phyloP scores from a whole-genome alignment of 1,140 invertebrate genomes.

The Tenebrio molitor region DNA sequence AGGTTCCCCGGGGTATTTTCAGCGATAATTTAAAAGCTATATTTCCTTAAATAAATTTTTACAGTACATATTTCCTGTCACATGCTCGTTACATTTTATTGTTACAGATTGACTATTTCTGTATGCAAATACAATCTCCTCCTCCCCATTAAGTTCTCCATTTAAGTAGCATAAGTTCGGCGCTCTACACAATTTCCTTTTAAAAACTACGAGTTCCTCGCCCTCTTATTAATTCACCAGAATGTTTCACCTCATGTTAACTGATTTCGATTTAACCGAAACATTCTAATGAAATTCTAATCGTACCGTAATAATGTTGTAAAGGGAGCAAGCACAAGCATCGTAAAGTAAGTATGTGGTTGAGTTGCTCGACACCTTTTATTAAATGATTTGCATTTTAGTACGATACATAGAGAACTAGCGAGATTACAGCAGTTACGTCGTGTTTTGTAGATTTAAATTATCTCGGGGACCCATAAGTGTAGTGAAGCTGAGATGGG shows the following conservation, averaged over 20 bases:
- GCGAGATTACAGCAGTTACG: slow-evolving; percentile 49
- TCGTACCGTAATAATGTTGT: slow-evolving; percentile 39
- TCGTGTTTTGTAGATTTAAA: slow-evolving; percentile 50
- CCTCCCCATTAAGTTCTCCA: slow-evolving; percentile 21
- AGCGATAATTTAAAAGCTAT: slow-evolving; percentile 56
- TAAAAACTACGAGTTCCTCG: slow-evolving; percentile 2
- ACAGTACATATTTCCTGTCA: slow-evolving; percentile 59
- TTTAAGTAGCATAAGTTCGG: slow-evolving; percentile 5
- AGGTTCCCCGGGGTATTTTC: slow-evolving; percentile 49
- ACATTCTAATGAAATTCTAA: slow-evolving; percentile 42
- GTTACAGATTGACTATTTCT: slow-evolving; percentile 53
- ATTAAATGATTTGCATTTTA: slow-evolving; percentile 51
- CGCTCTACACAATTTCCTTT: not conserved
- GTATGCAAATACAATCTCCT: slow-evolving; percentile 46
- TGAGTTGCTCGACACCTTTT: slow-evolving; percentile 47
- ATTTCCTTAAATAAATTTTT: slow-evolving; percentile 57
- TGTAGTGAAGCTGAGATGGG: slow-evolving; percentile 41
- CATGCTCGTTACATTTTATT: slow-evolving; percentile 51
- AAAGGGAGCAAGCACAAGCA: slow-evolving; percentile 45
- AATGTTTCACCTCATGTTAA: not conserved
- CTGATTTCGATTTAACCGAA: not conserved
- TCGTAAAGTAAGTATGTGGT: slow-evolving; percentile 47
- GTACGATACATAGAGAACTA: slow-evolving; percentile 49
- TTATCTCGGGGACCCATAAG: slow-evolving; percentile 48
- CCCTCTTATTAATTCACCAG: not conserved